Evolutionary conservation across 2,797 vertebrate species (phyloP), one percentile per base, ranked within the genome.

Genomic region (Gobio occitaniae): DNA sequence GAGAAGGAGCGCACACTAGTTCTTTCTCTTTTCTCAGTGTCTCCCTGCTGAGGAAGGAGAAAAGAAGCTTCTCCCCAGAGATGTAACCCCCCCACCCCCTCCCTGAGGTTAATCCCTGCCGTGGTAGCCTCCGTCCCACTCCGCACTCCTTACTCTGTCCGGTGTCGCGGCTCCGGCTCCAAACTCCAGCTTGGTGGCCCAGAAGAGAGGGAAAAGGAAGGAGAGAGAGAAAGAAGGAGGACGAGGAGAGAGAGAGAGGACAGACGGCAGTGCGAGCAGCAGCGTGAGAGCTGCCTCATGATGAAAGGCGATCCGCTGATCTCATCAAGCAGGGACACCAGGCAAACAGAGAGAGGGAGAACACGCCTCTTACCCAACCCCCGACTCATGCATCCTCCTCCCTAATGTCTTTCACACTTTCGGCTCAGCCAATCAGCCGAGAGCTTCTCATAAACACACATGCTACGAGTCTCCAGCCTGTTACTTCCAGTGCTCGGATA

Each of bases 221-320:
- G 19, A 75, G 52, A 71, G 79, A 65, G 66, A 68, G 36, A 72
- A 84, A 72, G 56, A 32, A 47, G 29, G 50, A 84, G 48, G 52
- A 66, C 36, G 71, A 47, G 87, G 65, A 50, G 85, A 38, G 74
- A 82, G 80, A 41, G 47, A 29, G 76, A 85, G 75, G 70, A 83
- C 80, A 87, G 87, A 84, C 47, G 25, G 84, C 81, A 83, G 78
- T 50, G 68, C 71, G 90, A 85, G 84, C 80, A 82, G 83, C 78
- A 76, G 82, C 71, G 83, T 66, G 48, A 84, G 80, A 86, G 83
- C 86, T 88, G 86, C 80, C 86, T 89, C 86, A 87, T 87, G 87
- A 90, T 92, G 94, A 94, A 95, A 95, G 92, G 89, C 84, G 90
- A 94, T 93, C 93, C 91, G 83, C 92, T 93, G 94, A 95, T 94